phyloP scores from a whole-genome alignment of 2,888 invertebrate genomes.

The Therioaphis trifolii region DNA sequence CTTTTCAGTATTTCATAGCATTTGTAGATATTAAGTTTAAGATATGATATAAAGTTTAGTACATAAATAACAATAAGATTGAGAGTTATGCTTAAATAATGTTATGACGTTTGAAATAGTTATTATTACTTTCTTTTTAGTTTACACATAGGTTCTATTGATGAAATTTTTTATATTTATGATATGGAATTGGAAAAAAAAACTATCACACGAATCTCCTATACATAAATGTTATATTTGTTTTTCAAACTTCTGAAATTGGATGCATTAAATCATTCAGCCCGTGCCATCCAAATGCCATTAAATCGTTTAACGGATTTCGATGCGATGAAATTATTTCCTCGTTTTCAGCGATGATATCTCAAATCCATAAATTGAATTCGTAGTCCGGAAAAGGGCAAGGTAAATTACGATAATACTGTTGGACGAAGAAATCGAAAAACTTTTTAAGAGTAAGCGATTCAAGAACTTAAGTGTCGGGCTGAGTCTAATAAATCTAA shows the following conservation, averaged over 20 bases:
- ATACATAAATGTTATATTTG: slow-evolving; percentile 6
- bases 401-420: slow-evolving; percentile 54
- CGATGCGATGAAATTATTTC: slow-evolving; percentile 36
- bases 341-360: slow-evolving; percentile 57
- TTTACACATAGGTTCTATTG: too few species aligned
- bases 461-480: slow-evolving; percentile 3
- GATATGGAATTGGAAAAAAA: not conserved
- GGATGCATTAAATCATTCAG: slow-evolving; percentile 47
- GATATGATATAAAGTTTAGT: too few species aligned
- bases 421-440: slow-evolving; percentile 52
- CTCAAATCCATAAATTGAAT: slow-evolving; percentile 57
- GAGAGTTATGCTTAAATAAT: too few species aligned
- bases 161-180: too few species aligned
- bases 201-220: not conserved
- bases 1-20: too few species aligned
- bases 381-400: slow-evolving; percentile 18
- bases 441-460: slow-evolving; percentile 47
- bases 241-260: slow-evolving; percentile 42
- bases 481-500: slow-evolving; percentile 21
- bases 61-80: too few species aligned
- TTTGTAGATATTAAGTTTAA: too few species aligned
- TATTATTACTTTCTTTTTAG: too few species aligned
- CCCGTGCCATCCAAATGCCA: slow-evolving; percentile 12
- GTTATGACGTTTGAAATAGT: too few species aligned
- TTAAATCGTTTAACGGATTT: slow-evolving; percentile 55